Evolutionary conservation across 2,797 vertebrate species (phyloP).

Genomic region (Dryobates pubescens): DNA sequence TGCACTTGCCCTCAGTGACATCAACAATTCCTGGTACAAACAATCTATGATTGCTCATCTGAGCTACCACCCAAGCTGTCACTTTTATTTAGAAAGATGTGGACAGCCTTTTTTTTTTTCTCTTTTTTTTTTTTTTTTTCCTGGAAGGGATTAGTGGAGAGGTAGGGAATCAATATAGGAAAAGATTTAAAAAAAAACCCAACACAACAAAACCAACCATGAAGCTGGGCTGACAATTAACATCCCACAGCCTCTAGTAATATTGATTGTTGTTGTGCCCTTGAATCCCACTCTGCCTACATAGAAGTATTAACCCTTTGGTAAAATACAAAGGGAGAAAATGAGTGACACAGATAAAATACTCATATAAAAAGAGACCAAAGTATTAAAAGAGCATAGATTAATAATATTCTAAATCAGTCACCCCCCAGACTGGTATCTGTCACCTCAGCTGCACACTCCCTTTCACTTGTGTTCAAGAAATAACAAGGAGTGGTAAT

Average conservation of each 20-base stretch:
- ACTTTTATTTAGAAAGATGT: slow-evolving; percentile 48
- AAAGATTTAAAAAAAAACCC: slow-evolving; percentile 20
- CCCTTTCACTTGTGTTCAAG: neutral
- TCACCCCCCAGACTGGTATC: neutral
- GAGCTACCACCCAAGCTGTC: neutral
- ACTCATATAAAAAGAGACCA: neutral
- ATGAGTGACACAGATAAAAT: neutral
- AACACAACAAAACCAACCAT: slow-evolving; percentile 14
- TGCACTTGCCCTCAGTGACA: slow-evolving; percentile 43
- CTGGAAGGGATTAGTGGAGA: slow-evolving; percentile 35
- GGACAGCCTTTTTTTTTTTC: slow-evolving; percentile 25
- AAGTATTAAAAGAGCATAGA: neutral
- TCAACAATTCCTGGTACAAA: slow-evolving; percentile 17
- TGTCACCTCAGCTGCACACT: neutral
- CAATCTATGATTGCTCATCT: slow-evolving; percentile 32
- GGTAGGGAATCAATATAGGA: slow-evolving; percentile 51
- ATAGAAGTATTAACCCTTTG: slow-evolving; percentile 42
- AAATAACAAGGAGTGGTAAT: neutral
- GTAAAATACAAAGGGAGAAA: slow-evolving; percentile 13
- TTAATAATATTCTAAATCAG: neutral
- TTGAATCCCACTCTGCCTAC: slow-evolving; percentile 27
- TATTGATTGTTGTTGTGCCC: slow-evolving; percentile 67
- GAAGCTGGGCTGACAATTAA: slow-evolving; percentile 47
- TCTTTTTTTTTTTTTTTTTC: slow-evolving; percentile 23
- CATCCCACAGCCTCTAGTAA: slow-evolving; percentile 55